Conservation (phyloP, 2,888 invertebrate species). For the Andrena fulva region DNA sequence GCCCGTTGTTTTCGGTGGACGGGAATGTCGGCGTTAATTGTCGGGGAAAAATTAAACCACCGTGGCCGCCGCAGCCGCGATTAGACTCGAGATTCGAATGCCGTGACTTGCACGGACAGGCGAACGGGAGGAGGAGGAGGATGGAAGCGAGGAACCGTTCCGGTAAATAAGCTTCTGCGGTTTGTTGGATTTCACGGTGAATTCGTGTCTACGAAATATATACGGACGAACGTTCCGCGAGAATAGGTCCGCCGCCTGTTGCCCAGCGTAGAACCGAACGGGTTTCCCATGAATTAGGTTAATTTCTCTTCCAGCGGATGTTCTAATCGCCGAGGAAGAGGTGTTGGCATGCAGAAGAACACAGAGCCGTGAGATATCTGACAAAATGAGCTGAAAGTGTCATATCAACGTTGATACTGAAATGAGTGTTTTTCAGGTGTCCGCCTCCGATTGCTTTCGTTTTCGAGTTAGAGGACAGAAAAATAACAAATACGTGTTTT, state of each 20-base stretch:
- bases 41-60: conserved; percentile 40
- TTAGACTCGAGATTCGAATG: conserved; percentile 41
- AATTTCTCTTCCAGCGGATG: conserved; percentile 16
- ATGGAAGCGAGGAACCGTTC: conserved; percentile 43
- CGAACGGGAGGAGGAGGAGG: not conserved
- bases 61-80: conserved; percentile 32
- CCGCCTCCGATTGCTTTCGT: too few species aligned
- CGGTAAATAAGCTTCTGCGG: conserved; percentile 64
- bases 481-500: too few species aligned
- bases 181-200: conserved; percentile 59
- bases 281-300: conserved; percentile 26
- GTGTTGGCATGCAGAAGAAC: not conserved
- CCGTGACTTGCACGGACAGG: conserved; percentile 17
- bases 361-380: not conserved
- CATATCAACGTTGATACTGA: too few species aligned
- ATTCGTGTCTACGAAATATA: conserved; percentile 51
- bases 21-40: conserved; percentile 25
- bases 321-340: not conserved
- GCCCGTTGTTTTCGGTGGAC: conserved; percentile 12
- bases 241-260: conserved; percentile 29
- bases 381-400: too few species aligned
- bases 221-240: conserved; percentile 31
- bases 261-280: conserved; percentile 41
- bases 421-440: too few species aligned
- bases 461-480: too few species aligned